These are phyloP conservation scores for Zosterops japonicus DNA, from an alignment of 2,113 vertebrate genomes.

Conservation along the genomic window DNA sequence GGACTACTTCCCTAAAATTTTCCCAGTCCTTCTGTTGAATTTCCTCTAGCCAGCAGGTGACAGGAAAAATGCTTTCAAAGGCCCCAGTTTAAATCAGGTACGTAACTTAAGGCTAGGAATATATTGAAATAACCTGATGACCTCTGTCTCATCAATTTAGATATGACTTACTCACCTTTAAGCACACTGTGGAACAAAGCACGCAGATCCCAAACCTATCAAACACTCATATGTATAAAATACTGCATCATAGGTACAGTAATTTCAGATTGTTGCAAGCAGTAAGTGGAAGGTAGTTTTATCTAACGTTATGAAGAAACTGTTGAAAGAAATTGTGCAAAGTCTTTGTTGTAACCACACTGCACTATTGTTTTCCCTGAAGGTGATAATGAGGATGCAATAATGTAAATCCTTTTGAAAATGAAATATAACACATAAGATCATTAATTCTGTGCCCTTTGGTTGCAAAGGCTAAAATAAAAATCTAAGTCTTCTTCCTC, in stretches of 20 bases:
- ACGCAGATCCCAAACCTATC: background rate
- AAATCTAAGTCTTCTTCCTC: background rate
- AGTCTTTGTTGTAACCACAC: background rate
- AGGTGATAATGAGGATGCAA: background rate
- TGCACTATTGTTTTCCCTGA: background rate
- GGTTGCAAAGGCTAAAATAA: background rate
- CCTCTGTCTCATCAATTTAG: too few relatives aligned
- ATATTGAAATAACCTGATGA: too few relatives aligned
- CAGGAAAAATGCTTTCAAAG: too few relatives aligned
- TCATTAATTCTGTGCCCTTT: background rate
- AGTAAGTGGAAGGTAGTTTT: background rate
- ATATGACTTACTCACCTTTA: too few relatives aligned
- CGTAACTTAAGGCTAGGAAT: too few relatives aligned
- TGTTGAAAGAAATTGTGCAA: background rate
- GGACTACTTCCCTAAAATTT: background rate
- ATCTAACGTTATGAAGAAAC: background rate
- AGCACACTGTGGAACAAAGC: too few relatives aligned
- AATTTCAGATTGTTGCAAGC: background rate
- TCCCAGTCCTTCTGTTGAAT: background rate
- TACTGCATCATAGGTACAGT: background rate
- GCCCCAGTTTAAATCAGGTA: too few relatives aligned
- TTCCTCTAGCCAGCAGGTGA: background rate
- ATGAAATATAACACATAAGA: background rate
- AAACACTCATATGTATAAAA: background rate
- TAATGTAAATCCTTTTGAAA: constrained; percentile 15